These are phyloP conservation scores for Drosophila sproati DNA, from an alignment of 1,140 invertebrate species.

Conservation along the genomic window DNA sequence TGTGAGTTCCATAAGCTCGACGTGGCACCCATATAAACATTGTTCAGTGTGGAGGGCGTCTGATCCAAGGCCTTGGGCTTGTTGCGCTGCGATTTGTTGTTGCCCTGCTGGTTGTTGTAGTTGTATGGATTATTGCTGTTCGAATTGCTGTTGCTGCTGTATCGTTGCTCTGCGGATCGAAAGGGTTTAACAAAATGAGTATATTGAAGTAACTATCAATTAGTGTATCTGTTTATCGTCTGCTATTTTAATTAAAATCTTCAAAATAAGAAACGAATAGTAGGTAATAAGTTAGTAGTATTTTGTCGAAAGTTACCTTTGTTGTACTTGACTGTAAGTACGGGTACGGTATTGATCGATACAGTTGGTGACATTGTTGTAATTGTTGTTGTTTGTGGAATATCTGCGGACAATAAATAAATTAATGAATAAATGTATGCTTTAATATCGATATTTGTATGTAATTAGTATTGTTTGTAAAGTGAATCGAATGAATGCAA, in stretches of 20 bases:
- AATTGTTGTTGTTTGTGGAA: constrained; percentile 82
- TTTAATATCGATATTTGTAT: too few relatives aligned
- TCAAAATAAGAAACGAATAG: too few relatives aligned
- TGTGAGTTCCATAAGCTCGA: constrained; percentile 81
- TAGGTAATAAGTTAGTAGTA: too few relatives aligned
- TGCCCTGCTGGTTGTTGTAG: constrained; percentile 48
- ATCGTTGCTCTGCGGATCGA: constrained; percentile 71
- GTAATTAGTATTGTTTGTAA: too few relatives aligned
- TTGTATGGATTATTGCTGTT: constrained; percentile 64
- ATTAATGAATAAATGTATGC: neutral
- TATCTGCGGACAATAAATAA: constrained; percentile 45
- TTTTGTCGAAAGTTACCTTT: constrained; percentile 61
- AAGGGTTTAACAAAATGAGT: neutral
- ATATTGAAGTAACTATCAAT: too few relatives aligned
- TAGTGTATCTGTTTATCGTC: too few relatives aligned
- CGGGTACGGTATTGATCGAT: constrained; percentile 76
- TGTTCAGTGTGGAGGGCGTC: constrained; percentile 61
- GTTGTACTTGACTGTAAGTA: constrained; percentile 69
- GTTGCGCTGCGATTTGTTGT: constrained; percentile 69
- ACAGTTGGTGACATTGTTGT: constrained; percentile 79
- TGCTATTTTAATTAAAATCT: too few relatives aligned
- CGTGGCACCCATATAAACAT: constrained; percentile 73
- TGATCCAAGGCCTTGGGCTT: constrained; percentile 64
- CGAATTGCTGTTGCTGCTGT: constrained; percentile 69
- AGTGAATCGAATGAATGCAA: too few relatives aligned